These are phyloP conservation scores for Ctenicera cuprea DNA, from an alignment of 2,888 invertebrate species.

Conservation along the genomic window DNA sequence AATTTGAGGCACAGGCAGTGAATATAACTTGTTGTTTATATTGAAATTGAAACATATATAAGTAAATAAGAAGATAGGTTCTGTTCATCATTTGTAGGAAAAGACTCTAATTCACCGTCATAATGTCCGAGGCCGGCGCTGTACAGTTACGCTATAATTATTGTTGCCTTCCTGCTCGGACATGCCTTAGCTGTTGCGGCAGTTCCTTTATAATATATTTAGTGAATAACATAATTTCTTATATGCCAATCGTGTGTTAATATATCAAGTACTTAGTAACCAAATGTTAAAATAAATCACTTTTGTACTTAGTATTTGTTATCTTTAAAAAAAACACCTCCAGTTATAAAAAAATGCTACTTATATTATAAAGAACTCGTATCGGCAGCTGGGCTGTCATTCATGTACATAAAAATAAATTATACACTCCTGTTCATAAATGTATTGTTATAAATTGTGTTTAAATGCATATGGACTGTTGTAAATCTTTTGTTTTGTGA, in stretches of 20 bases:
- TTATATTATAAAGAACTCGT: conserved; percentile 52
- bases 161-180: conserved; percentile 55
- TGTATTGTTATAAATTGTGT: conserved; percentile 69
- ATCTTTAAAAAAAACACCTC: conserved; percentile 36
- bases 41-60: conserved; percentile 54
- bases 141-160: conserved; percentile 57
- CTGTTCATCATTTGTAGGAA: conserved; percentile 56
- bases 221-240: conserved; percentile 40
- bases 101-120: conserved; percentile 57
- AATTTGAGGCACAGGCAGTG: conserved; percentile 74
- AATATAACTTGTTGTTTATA: conserved; percentile 57
- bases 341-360: conserved; percentile 39
- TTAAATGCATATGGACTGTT: conserved; percentile 68
- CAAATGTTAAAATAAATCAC: conserved; percentile 34
- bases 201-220: conserved; percentile 56
- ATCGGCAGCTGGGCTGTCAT: conserved; percentile 51
- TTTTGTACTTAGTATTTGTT: conserved; percentile 48
- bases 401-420: conserved; percentile 65
- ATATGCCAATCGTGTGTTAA: conserved; percentile 33
- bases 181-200: conserved; percentile 52
- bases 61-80: conserved; percentile 54
- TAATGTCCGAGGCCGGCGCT: conserved; percentile 57
- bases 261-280: conserved; percentile 43
- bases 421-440: conserved; percentile 69
- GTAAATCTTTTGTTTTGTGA: conserved; percentile 64